Base-by-base conservation (phyloP, 2,113 vertebrate genomes). In the Anoplopoma fimbria region DNA sequence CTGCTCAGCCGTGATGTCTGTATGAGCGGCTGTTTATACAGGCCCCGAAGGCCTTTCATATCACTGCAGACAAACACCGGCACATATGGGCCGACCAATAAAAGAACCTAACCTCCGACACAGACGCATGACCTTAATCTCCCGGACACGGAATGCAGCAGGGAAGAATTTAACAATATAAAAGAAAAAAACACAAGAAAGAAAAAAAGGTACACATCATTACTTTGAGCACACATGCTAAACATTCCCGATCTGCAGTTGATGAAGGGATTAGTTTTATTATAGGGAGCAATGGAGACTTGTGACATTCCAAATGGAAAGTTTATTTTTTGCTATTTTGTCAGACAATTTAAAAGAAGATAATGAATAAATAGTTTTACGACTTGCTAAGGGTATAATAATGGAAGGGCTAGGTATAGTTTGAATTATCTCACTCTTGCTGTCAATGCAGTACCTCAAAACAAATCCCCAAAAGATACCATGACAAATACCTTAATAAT, bases 11-110 rank as follows among this genome's bases (percentile, higher is more conserved):
- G 70, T 86, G 77, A 81, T 27, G 78, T 77, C 64, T 85, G 76
- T 57, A 71, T 72, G 87, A 91, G 87, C 80, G 95, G 91, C 86
- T 95, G 94, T 95, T 95, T 96, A 93, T 91, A 89, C 71, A 95
- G 87, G 80, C 85, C 88, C 55, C 64, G 69, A 93, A 93, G 89
- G 88, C 89, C 93, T 94, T 89, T 92, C 92, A 94, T 93, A 94
- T 91, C 88, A 79, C 76, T 81, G 87, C 91, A 90, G 89, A 90
- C 86, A 93, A 86, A 90, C 86, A 89, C 80, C 76, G 77, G 68
- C 81, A 88, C 85, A 88, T 77, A 76, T 92, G 91, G 92, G 81
- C 84, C 71, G 69, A 82, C 87, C 93, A 93, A 94, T 91, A 91
- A 94, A 93, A 19, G 91, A n/a, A 85, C 73, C 84, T 90, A 91